These are phyloP conservation scores for Chaetops frenatus DNA, from an alignment of 2,113 vertebrate species.

Conservation along the genomic window DNA sequence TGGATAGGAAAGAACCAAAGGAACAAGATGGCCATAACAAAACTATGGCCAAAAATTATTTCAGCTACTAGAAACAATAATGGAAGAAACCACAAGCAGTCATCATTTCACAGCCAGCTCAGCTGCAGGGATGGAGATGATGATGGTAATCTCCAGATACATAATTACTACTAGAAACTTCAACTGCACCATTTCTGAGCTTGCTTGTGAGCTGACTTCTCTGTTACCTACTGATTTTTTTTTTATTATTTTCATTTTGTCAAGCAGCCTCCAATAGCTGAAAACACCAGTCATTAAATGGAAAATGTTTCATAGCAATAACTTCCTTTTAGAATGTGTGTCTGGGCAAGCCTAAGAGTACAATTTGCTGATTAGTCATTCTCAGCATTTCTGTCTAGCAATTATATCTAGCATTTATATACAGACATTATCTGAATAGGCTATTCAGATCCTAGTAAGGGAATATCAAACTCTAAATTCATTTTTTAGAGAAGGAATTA, in stretches of 20 bases:
- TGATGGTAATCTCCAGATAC: not conserved
- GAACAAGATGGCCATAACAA: not conserved
- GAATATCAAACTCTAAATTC: not conserved
- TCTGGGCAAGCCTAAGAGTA: not conserved
- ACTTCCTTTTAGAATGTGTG: not conserved
- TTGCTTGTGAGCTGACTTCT: not conserved
- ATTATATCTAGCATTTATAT: not conserved
- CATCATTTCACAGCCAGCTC: not conserved
- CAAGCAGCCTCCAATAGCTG: not conserved
- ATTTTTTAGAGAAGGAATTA: not conserved
- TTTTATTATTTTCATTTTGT: not conserved
- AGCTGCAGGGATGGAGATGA: not conserved
- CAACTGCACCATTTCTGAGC: not conserved
- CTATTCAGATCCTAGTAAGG: not conserved
- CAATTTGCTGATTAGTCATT: constrained; percentile 19
- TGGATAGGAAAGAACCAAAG: not conserved
- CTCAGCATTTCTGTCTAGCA: constrained; percentile 12
- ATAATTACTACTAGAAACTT: not conserved
- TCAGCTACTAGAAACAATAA: not conserved
- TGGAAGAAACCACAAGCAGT: not conserved
- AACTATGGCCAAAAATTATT: not conserved
- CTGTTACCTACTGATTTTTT: not conserved
- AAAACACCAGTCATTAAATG: not conserved
- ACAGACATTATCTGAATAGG: not conserved
- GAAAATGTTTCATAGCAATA: not conserved